Evolutionary conservation across 2,797 vertebrate genomes (phyloP).

Genomic region (Furcifer pardalis): DNA sequence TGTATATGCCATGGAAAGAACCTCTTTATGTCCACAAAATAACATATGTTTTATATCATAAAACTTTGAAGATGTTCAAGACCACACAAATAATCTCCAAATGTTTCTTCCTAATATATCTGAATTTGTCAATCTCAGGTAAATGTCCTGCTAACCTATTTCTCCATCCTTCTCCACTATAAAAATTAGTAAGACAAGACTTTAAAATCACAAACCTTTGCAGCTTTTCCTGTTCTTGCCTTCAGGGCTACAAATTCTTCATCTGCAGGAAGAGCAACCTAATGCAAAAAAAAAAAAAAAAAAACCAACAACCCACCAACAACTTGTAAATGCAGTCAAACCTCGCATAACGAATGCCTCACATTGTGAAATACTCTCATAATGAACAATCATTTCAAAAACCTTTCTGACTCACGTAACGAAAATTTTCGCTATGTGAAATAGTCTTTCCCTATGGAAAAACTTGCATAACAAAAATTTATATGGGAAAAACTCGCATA

Average conservation of each 20-base stretch:
- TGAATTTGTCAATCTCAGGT: too few species aligned
- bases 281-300: constrained; percentile 26
- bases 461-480: too few species aligned
- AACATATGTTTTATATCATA: too few species aligned
- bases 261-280: constrained; percentile 91
- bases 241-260: constrained; percentile 88
- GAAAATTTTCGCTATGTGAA: too few species aligned
- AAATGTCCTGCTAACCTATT: neutral
- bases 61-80: neutral
- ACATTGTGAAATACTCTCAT: too few species aligned
- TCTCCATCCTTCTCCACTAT: neutral
- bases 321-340: neutral
- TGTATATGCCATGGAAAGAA: neutral
- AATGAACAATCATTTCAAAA: too few species aligned
- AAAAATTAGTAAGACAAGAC: neutral
- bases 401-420: too few species aligned
- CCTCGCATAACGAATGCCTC: too few species aligned
- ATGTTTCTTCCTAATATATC: neutral
- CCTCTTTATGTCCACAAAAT: neutral
- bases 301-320: too few species aligned
- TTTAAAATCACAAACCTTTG: constrained; percentile 82
- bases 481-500: too few species aligned
- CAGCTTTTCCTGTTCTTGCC: constrained; percentile 91
- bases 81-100: neutral
- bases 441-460: too few species aligned